A percentile compares a stretch with the other conserved stretches of the same genome.
Conservation (phyloP, 2,888 invertebrate genomes). For the Hypsopygia costalis region DNA sequence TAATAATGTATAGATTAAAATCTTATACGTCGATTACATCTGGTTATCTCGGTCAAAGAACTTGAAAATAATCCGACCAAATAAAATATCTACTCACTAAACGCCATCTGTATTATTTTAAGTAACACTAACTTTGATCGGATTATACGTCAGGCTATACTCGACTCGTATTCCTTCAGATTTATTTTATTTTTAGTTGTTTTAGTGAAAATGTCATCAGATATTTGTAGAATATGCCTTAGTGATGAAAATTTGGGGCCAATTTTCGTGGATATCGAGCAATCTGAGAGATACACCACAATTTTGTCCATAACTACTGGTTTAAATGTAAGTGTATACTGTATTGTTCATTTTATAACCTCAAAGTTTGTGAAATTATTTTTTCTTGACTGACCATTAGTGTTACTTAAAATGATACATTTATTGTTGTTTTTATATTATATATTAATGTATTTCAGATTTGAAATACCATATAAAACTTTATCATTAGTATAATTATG, state of each 20-base stretch:
- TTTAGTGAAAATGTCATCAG: slow-evolving; percentile 9
- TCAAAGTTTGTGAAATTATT: no score
- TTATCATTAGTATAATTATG: no score
- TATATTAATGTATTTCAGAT: no score
- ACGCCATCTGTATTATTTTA: background rate
- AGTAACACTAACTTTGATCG: background rate
- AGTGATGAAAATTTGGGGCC: slow-evolving; percentile 18
- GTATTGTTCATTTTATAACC: slow-evolving; percentile 8
- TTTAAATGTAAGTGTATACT: slow-evolving; percentile 16
- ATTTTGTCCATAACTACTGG: slow-evolving; percentile 19
- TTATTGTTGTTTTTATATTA: no score
- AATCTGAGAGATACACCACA: slow-evolving; percentile 7
- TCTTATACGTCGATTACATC: no score
- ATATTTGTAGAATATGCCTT: slow-evolving; percentile 30
- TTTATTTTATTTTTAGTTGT: background rate
- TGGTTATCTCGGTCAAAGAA: no score
- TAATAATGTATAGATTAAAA: no score
- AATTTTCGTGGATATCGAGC: slow-evolving; percentile 16
- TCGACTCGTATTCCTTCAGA: no score
- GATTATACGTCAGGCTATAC: slow-evolving; percentile 7
- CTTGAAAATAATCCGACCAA: background rate
- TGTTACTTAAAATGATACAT: no score
- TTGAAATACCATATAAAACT: no score
- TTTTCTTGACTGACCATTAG: no score
- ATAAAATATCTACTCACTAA: background rate